Conservation (phyloP, 2,113 vertebrate genomes). For the Chinchilla lanigera region DNA sequence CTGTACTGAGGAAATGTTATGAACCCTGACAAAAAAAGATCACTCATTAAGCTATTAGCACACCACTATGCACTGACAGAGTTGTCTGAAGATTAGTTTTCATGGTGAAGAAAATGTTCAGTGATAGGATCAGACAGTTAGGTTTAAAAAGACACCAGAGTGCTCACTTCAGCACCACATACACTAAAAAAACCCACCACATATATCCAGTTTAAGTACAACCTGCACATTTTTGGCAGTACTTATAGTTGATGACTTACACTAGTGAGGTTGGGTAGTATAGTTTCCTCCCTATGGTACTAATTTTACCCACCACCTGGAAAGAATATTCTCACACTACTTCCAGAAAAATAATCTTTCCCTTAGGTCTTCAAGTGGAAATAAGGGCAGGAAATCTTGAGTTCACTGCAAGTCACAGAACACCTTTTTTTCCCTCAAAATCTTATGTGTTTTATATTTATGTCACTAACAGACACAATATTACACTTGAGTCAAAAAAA, state of each 20-base stretch:
- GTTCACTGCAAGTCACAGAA: neutral
- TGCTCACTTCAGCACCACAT: neutral
- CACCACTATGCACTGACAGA: neutral
- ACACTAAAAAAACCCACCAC: neutral
- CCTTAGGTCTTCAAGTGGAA: neutral
- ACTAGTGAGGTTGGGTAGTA: neutral
- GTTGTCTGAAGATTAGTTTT: neutral
- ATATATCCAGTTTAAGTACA: neutral
- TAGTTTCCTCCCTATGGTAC: neutral
- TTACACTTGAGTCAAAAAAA: neutral
- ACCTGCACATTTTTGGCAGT: neutral
- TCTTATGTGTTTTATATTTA: neutral
- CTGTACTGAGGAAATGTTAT: neutral
- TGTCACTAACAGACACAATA: neutral
- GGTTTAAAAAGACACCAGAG: neutral
- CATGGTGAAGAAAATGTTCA: neutral
- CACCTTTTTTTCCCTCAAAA: neutral
- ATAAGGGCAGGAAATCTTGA: neutral
- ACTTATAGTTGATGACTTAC: neutral
- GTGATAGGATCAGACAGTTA: neutral
- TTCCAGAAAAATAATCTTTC: neutral
- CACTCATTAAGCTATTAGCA: neutral
- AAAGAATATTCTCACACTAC: neutral
- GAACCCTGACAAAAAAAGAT: neutral
- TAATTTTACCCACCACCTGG: neutral